Evolutionary conservation across 2,888 invertebrate species (phyloP).

Genomic region (Trissolcus japonicus): DNA sequence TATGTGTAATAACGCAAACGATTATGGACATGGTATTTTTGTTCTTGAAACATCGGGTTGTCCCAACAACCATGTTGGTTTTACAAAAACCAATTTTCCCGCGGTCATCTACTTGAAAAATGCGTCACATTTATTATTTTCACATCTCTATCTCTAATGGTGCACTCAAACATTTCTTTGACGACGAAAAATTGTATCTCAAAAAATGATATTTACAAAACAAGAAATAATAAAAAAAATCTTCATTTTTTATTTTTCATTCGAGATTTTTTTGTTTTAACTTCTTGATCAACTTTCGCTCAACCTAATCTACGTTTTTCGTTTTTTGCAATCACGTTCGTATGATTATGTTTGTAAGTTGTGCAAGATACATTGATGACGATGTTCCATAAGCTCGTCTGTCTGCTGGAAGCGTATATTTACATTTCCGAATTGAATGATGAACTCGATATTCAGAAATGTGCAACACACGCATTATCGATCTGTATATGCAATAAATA

Average conservation of each 20-base stretch:
- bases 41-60: conserved; percentile 33
- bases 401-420: conserved; percentile 9
- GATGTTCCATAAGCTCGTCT: too few species aligned
- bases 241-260: too few species aligned
- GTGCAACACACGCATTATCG: conserved; percentile 26
- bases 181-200: not conserved
- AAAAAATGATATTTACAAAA: too few species aligned
- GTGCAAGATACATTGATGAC: too few species aligned
- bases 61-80: conserved; percentile 31
- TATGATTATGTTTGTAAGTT: too few species aligned
- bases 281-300: too few species aligned
- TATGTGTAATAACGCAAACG: conserved; percentile 25
- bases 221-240: too few species aligned
- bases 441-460: conserved; percentile 26
- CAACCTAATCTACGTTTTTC: too few species aligned
- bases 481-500: conserved; percentile 28
- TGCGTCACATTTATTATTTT: conserved; percentile 34
- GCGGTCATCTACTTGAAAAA: conserved; percentile 20
- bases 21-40: conserved; percentile 26
- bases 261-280: too few species aligned
- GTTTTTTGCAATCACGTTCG: too few species aligned
- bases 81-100: conserved; percentile 39
- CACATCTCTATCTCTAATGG: conserved; percentile 23
- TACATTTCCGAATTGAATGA: conserved; percentile 15
- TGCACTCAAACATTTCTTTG: conserved; percentile 16